These are phyloP conservation scores for Irena cyanogastra DNA, from an alignment of 2,113 vertebrate species.

Conservation along the genomic window DNA sequence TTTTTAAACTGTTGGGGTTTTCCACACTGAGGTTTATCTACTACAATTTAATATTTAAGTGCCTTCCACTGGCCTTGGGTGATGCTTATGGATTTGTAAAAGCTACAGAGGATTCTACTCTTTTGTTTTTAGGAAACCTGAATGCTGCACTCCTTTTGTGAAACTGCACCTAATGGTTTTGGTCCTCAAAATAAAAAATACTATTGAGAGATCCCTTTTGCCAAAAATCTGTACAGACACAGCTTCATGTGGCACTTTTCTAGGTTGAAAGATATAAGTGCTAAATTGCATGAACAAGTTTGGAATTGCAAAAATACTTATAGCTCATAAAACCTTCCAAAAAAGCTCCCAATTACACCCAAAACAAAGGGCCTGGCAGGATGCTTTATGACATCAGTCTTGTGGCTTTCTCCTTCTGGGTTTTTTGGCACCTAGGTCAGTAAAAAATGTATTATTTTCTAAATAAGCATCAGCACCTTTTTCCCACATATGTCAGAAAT, in stretches of 20 bases:
- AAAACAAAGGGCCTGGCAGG: neutral
- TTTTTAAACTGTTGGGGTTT: neutral
- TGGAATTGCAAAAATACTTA: neutral
- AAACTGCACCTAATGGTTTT: neutral
- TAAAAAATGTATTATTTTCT: constrained; percentile 51
- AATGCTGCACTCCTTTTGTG: neutral
- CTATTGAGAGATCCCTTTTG: neutral
- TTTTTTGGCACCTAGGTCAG: constrained; percentile 53
- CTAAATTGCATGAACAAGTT: neutral
- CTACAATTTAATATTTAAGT: neutral
- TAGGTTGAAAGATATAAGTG: accelerated
- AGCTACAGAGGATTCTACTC: neutral
- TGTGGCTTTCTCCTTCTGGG: constrained; percentile 62
- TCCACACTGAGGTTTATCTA: neutral
- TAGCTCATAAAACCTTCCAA: neutral
- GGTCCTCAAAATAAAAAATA: neutral
- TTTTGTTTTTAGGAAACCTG: neutral
- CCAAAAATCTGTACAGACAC: neutral
- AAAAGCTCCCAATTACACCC: neutral
- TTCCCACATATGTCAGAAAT: constrained; percentile 28
- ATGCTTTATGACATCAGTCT: neutral
- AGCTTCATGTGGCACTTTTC: neutral
- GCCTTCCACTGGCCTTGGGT: neutral
- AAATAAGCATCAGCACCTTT: constrained; percentile 39
- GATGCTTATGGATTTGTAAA: neutral